Evolutionary conservation across 2,888 invertebrate species (phyloP), one percentile per base, ranked within the genome.

Genomic region (Aelia acuminata): DNA sequence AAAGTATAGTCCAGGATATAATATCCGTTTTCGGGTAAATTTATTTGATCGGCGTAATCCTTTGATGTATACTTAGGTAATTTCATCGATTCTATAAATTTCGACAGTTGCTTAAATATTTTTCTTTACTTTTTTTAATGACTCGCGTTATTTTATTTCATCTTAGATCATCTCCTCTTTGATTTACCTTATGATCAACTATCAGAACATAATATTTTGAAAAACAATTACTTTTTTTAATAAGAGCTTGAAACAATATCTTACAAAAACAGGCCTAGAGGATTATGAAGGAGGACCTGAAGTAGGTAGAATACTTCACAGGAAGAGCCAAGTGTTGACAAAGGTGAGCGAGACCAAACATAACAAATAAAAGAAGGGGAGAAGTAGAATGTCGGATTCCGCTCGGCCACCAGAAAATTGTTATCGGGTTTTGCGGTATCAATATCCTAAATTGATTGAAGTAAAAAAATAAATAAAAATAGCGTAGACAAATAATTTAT

Each of bases 281-380:
- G 7, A 20, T 70, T 70, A 35, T 70, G 35, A 70, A 35, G 31
- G 63, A 70, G 31, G 31, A 18, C 1, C 18, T 70, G 31, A 70
- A 70, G 63, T 31, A 18, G 31, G 31, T 70, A 15, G 35, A 70
- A 70, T 70, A 70, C 63, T 70, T 70, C 63, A 70, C 35, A 15
- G 5, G 63, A 70, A 35, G 63, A 70, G 3, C 31, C 63, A 70
- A 70, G 31, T 70, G 63, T 70, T 70, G 31, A 70, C 15, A 70
- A 70, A 70, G 57, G 26, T 57, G 57, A 26, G 57, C 57, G 26
- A 57, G 57, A 57, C 57, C 57, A 57, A 57, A 57, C 57, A 57
- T 10, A 1, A 26, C 26, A 57, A 57, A 57, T 57, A 57, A 31
- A 57, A 13, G 57, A 57, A 26, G 15, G 15, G 3, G 57, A 57